Base-by-base conservation (phyloP, 2,888 invertebrate species). In the Mesorhabditis sp. region DNA sequence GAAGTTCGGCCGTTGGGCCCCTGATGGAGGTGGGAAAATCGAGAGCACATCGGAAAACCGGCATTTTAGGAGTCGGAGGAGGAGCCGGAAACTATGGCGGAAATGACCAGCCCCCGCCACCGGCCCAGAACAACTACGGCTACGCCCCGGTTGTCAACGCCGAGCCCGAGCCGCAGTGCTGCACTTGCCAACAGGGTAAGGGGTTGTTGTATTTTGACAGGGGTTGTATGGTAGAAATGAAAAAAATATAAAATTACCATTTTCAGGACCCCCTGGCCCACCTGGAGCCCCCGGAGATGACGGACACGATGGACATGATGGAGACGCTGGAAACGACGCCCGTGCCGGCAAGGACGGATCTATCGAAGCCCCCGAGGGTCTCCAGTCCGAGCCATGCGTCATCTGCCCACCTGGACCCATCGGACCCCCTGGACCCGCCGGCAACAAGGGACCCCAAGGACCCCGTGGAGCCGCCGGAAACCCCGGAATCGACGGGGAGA, bases 401-500 rank as follows among this genome's bases (percentile, higher is more conserved):
- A 50, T 85, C 76, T 85, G 85, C 76, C 84, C 84, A 67, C 76
- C 80, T 68, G 85, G 84, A 67, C 72, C 83, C 13, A 75, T 78
- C 42, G 84, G 84, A 67, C 75, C 76, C 7, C 71, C 76, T 58
- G 84, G 84, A 73, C 65, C 72, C 44, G 76, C 82, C 45, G 83
- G 83, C 74, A 70, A 76, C 69, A 82, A 82, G 74, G 83, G 83
- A 77, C 83, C 83, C 66, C 74, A 78, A 15, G 77, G 80, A 77
- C 75, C 80, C 70, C 72, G 80, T 42, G 81, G 81, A 75, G 73
- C 79, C 15, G 76, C 81, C 63, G 81, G 81, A 74, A 71, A 74
- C 13, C 78, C 76, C 45, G 84, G 84, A 73, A 78, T 82, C 68
- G 83, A 84, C 69, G 84, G 84, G 83, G 83, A 72, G 82, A 83